These are phyloP conservation scores for Mesoclemmys tuberculata DNA, from an alignment of 2,113 vertebrate genomes.

Conservation along the genomic window DNA sequence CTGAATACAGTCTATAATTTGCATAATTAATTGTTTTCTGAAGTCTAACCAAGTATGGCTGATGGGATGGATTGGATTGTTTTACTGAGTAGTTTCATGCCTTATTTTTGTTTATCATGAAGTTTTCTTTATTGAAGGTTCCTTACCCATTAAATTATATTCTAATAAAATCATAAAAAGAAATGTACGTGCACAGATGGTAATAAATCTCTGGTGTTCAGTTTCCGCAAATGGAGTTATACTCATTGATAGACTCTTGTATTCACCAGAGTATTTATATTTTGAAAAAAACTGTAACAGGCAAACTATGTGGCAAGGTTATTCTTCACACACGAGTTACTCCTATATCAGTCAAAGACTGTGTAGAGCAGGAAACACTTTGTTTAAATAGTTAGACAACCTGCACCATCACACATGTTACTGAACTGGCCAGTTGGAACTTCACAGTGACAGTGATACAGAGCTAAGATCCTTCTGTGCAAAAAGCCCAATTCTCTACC, in stretches of 20 bases:
- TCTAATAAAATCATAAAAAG: background rate
- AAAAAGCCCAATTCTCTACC: background rate
- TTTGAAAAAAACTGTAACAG: background rate
- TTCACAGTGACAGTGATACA: fast-evolving
- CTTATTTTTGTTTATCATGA: background rate
- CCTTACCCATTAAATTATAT: background rate
- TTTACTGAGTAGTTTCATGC: background rate
- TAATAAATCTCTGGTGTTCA: background rate
- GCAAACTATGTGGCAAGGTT: background rate
- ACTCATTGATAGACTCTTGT: background rate
- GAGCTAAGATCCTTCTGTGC: background rate
- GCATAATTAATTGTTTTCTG: background rate
- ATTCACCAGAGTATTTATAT: fast-evolving
- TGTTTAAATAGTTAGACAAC: background rate
- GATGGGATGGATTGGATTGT: background rate
- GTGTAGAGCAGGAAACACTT: background rate
- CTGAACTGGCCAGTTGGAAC: background rate
- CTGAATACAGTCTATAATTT: background rate
- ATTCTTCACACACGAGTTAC: fast-evolving
- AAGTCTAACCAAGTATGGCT: background rate
- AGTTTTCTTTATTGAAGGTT: background rate
- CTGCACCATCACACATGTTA: background rate
- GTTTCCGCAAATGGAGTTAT: background rate
- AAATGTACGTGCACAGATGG: background rate
- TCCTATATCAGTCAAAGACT: background rate